Conservation (phyloP, 2,113 vertebrate species). For the Argyrosomus japonicus region DNA sequence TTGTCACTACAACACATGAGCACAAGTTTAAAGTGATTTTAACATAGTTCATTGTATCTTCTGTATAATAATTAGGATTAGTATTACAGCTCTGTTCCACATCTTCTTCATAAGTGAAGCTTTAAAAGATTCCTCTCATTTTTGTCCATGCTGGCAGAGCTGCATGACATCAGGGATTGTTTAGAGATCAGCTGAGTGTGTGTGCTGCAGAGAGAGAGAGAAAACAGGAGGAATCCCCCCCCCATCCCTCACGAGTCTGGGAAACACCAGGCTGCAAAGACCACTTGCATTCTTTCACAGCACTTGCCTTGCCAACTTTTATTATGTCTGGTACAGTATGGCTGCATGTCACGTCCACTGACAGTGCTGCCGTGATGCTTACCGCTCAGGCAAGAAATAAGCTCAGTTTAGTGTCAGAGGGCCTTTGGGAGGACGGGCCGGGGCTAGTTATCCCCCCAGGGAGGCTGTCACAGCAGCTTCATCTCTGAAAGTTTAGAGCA, state of each 20-base stretch:
- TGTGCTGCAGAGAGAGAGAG: background rate
- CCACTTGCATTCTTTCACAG: conserved; percentile 26
- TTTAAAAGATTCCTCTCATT: background rate
- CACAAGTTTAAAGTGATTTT: background rate
- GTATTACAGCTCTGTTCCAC: background rate
- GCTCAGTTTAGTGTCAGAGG: conserved; percentile 7
- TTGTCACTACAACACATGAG: background rate
- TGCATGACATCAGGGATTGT: conserved; percentile 35
- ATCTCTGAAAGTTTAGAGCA: conserved; percentile 8
- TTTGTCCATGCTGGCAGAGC: conserved; percentile 12
- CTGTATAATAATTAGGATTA: too few relatives aligned
- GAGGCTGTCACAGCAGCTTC: background rate
- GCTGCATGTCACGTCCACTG: conserved; percentile 13
- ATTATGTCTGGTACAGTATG: background rate
- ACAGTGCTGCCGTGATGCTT: background rate
- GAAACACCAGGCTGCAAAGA: conserved; percentile 39
- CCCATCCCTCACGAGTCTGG: conserved; percentile 26
- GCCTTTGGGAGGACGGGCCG: background rate
- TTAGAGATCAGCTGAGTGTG: conserved; percentile 42
- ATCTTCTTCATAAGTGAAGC: background rate
- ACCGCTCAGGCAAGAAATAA: conserved; percentile 4
- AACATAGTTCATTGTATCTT: background rate
- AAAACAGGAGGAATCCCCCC: conserved; percentile 38
- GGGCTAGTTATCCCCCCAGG: background rate
- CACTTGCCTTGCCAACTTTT: conserved; percentile 4